Evolutionary conservation across 2,113 vertebrate genomes (phyloP), one percentile per base, ranked within the genome.

Genomic region (Circaetus cinerascens): DNA sequence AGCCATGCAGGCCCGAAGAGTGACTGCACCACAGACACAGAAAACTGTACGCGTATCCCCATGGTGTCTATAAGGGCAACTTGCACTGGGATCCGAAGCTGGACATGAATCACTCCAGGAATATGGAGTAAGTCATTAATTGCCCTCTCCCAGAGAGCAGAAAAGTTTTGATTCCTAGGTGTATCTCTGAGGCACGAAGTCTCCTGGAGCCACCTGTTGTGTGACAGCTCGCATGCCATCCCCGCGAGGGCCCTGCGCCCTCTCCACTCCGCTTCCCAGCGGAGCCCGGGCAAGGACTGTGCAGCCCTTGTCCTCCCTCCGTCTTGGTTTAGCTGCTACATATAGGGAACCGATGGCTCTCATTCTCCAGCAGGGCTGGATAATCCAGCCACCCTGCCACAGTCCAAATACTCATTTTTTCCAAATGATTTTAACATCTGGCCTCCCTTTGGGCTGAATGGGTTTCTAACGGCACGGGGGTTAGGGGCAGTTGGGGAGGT

Each of bases 221-320:
- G 27, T 36, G 53, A n/a, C 57, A 76, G 36, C 32, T 82, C 3
- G 1, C 34, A 13, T 46, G n/a, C 48, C 21, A 21, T 25, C 34
- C 19, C 13, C 2, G 1, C 26, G 27, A 92, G n/a, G 7, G 67
- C 13, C 60, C 72, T 1, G 0, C 6, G 5, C 27, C 3, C 4
- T 30, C 25, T 36, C 59, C 50, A 11, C 18, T 27, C n/a, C 4
- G 5, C 62, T 68, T 71, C 71, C 21, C 34, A n/a, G 56, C 0
- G 0, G 56, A 75, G 29, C 59, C 36, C 1, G 3, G n/a, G 21
- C 60, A 45, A 59, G 69, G 69, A 67, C 17, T 25, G 11, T 19
- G 57, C 30, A 66, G 63, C 22, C 55, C 38, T 46, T 22, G 14
- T 51, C 66, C 19, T 63, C 36, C 34, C 30, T 73, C 36, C 11